A percentile compares a stretch with the other conserved stretches of the same genome.
phyloP scores from a whole-genome alignment of 2,888 invertebrate genomes.

The Aphidius colemani region DNA sequence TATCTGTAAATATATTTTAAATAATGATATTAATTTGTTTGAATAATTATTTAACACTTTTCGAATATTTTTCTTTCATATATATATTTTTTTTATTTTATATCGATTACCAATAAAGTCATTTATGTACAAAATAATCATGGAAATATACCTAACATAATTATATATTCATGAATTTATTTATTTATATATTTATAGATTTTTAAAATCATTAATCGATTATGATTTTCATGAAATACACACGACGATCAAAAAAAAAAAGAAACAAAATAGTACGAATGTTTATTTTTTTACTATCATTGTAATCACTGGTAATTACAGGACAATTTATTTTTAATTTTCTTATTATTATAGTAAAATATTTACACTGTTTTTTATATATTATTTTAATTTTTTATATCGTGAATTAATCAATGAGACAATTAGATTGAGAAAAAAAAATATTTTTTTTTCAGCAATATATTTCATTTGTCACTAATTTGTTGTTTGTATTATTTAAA shows the following conservation, averaged over 20 bases:
- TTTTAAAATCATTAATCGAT: constrained; percentile 7
- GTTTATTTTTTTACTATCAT: too few species aligned
- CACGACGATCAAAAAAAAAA: neutral
- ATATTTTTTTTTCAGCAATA: too few species aligned
- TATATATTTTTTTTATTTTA: constrained; percentile 40
- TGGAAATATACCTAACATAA: constrained; percentile 53
- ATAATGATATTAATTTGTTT: too few species aligned
- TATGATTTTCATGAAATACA: constrained; percentile 22
- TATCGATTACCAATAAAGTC: constrained; percentile 56
- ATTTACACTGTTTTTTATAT: constrained; percentile 25
- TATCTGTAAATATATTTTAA: too few species aligned
- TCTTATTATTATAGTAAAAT: constrained; percentile 24
- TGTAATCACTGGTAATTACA: constrained; percentile 14
- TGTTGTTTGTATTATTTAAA: too few species aligned
- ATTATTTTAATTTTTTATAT: too few species aligned
- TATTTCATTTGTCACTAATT: too few species aligned
- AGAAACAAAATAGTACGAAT: too few species aligned
- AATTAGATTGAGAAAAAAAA: too few species aligned
- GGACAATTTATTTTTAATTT: constrained; percentile 25
- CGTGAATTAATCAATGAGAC: too few species aligned
- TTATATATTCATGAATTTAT: constrained; percentile 40
- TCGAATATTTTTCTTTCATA: neutral
- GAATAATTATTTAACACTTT: too few species aligned
- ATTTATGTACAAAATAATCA: constrained; percentile 59
- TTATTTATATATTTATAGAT: constrained; percentile 23